These are phyloP conservation scores for Sebastes fasciatus DNA, from an alignment of 2,113 vertebrate genomes.

Conservation along the genomic window DNA sequence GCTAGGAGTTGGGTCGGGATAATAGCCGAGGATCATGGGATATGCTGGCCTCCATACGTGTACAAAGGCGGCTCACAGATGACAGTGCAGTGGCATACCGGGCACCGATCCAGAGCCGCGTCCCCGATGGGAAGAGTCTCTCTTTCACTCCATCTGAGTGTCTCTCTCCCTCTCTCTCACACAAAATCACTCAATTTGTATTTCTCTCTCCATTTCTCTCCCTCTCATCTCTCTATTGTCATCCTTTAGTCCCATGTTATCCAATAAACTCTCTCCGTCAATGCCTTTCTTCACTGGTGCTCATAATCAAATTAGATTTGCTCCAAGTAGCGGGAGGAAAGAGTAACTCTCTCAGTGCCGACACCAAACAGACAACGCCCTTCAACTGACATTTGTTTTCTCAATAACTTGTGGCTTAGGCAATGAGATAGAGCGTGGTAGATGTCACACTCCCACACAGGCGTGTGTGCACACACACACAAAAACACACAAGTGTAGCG, in stretches of 20 bases:
- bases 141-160: conserved; percentile 35
- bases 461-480: conserved; percentile 1
- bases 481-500: conserved; percentile 11
- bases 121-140: conserved; percentile 62
- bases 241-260: conserved; percentile 48
- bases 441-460: conserved; percentile 60
- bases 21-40: conserved; percentile 65
- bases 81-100: conserved; percentile 67
- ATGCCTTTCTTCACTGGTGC: conserved; percentile 53
- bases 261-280: conserved; percentile 56
- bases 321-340: conserved; percentile 72
- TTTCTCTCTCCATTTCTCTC: conserved; percentile 44
- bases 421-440: conserved; percentile 65
- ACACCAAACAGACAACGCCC: conserved; percentile 80
- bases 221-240: conserved; percentile 59
- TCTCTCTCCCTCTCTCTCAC: conserved; percentile 32
- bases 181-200: conserved; percentile 51
- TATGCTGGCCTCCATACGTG: conserved; percentile 61
- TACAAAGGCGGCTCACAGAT: conserved; percentile 67
- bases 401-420: conserved; percentile 76
- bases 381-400: conserved; percentile 83
- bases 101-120: conserved; percentile 57
- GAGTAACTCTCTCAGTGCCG: conserved; percentile 61
- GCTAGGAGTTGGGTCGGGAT: conserved; percentile 49
- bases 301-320: conserved; percentile 81